Conservation (phyloP, 2,888 invertebrate genomes). For the Nomada ruficornis region DNA sequence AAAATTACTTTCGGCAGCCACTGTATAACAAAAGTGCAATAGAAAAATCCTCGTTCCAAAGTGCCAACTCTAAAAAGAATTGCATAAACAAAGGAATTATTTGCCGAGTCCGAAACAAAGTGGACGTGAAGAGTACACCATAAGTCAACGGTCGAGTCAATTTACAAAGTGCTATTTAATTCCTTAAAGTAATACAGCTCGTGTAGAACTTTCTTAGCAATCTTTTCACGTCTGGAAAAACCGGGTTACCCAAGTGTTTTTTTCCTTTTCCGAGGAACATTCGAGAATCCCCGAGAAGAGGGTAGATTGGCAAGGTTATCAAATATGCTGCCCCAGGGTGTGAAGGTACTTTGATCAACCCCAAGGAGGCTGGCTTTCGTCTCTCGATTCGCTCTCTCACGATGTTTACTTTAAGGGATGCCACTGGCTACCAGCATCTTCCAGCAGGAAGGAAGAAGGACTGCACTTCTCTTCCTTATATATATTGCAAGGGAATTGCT, state of each 20-base stretch:
- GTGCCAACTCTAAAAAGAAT: no score
- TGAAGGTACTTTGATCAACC: slow-evolving; percentile 82
- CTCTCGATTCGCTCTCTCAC: slow-evolving; percentile 68
- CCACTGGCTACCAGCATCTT: slow-evolving; percentile 78
- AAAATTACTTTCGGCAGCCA: no score
- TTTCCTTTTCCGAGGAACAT: slow-evolving; percentile 22
- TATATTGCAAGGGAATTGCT: slow-evolving; percentile 60
- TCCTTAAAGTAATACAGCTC: no score
- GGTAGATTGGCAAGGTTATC: slow-evolving; percentile 71
- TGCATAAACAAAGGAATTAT: no score
- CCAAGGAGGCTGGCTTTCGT: slow-evolving; percentile 71
- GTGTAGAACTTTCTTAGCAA: no score
- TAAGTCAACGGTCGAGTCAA: no score
- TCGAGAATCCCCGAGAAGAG: slow-evolving; percentile 35
- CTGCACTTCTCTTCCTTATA: slow-evolving; percentile 58
- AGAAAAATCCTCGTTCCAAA: no score
- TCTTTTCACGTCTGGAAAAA: no score
- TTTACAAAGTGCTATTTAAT: no score
- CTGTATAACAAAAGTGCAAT: no score
- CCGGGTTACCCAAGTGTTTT: slow-evolving; percentile 8
- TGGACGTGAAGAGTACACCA: no score
- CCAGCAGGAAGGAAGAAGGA: slow-evolving; percentile 45
- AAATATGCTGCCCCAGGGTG: slow-evolving; percentile 82
- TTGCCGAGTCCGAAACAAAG: no score
- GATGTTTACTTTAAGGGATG: slow-evolving; percentile 81